A percentile compares a stretch with the other conserved stretches of the same genome.
These are phyloP conservation scores for Hermaeophaga mercurialis DNA, from an alignment of 2,888 invertebrate species.

Conservation along the genomic window DNA sequence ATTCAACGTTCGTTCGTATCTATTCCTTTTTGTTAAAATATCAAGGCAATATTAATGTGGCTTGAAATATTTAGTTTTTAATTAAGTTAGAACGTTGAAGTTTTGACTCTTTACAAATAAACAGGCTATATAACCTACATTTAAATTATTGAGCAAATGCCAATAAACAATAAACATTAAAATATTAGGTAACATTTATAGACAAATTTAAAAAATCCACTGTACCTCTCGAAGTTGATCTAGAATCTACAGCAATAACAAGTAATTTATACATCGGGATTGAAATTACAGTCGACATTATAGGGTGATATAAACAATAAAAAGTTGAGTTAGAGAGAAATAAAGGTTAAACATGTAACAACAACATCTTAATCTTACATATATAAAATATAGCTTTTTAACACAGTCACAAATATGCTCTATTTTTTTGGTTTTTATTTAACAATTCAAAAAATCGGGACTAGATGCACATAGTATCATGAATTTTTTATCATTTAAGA, in stretches of 20 bases:
- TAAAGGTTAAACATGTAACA: not conserved
- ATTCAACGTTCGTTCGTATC: not conserved
- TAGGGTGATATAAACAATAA: not conserved
- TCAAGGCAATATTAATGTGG: too few relatives aligned
- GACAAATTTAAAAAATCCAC: conserved; percentile 4
- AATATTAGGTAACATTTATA: conserved; percentile 20
- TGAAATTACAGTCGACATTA: not conserved
- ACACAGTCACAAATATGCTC: conserved; percentile 3
- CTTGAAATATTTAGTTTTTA: too few relatives aligned
- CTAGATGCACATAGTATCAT: conserved; percentile 1
- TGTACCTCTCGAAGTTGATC: too few relatives aligned
- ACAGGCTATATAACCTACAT: conserved; percentile 27
- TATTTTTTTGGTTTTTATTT: conserved; percentile 6
- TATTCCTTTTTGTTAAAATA: too few relatives aligned
- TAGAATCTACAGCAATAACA: too few relatives aligned
- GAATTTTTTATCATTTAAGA: too few relatives aligned
- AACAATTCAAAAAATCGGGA: not conserved
- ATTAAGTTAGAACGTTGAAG: conserved; percentile 1
- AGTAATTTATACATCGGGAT: not conserved
- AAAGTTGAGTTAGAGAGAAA: conserved; percentile 1
- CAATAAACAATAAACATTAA: conserved; percentile 19
- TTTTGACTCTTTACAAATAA: conserved; percentile 1
- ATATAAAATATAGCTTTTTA: conserved; percentile 8
- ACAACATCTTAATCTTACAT: not conserved
- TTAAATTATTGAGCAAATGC: conserved; percentile 31